Conservation (phyloP, 2,888 invertebrate genomes). For the Dascillus cervinus region DNA sequence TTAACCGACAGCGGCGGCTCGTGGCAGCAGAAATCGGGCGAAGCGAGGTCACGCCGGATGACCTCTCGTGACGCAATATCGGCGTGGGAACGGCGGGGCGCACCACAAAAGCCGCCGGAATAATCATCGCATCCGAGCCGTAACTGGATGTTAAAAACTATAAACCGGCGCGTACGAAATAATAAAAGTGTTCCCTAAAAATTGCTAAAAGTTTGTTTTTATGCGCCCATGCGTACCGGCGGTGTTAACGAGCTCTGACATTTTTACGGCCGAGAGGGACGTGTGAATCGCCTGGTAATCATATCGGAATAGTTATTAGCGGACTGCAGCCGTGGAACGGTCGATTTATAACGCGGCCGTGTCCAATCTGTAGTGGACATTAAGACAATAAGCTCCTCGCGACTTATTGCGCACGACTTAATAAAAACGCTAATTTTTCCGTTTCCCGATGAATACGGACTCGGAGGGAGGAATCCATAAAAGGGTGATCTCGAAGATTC, state of each 20-base stretch:
- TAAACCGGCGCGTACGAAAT: slow-evolving; percentile 17
- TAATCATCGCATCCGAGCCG: too few species aligned
- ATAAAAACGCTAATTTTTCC: too few species aligned
- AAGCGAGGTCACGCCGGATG: slow-evolving; percentile 24
- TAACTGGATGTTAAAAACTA: too few species aligned
- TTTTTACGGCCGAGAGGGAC: slow-evolving; percentile 22
- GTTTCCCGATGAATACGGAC: too few species aligned
- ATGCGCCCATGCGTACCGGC: slow-evolving; percentile 6
- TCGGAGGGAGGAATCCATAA: too few species aligned
- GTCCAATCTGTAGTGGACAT: slow-evolving; percentile 36
- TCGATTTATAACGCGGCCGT: slow-evolving; percentile 35
- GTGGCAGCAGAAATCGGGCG: slow-evolving; percentile 21
- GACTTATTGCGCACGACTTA: slow-evolving; percentile 29
- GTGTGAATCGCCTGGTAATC: slow-evolving; percentile 22
- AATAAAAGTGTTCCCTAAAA: too few species aligned
- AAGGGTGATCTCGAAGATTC: too few species aligned
- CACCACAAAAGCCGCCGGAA: too few species aligned
- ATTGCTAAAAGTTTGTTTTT: too few species aligned
- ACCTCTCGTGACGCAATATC: slow-evolving; percentile 27
- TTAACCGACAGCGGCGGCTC: slow-evolving; percentile 31
- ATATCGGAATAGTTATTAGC: slow-evolving; percentile 20
- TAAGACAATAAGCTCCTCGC: slow-evolving; percentile 35
- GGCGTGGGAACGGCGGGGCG: slow-evolving; percentile 23
- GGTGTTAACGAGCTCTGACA: slow-evolving; percentile 18
- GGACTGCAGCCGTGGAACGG: slow-evolving; percentile 13